Evolutionary conservation across 2,113 vertebrate genomes (phyloP).

Genomic region (Mus pahari): DNA sequence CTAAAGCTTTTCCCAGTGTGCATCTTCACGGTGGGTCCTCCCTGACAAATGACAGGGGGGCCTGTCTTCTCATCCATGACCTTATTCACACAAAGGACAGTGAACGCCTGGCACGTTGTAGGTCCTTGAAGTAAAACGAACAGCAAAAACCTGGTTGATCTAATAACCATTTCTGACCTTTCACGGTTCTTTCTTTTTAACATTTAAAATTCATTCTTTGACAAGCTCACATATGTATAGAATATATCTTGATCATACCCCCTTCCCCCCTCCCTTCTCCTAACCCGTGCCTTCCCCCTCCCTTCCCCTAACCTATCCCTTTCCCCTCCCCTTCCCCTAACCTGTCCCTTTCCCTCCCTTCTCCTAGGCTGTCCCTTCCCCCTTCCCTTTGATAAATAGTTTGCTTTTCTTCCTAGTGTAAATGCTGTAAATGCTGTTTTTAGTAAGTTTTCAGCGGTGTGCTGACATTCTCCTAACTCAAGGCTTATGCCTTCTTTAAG

Average conservation of each 20-base stretch:
- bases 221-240: no score
- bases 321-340: not conserved
- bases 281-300: not conserved
- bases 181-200: conserved; percentile 16
- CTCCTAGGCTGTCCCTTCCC: not conserved
- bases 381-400: not conserved
- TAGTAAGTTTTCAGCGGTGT: not conserved
- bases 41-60: not conserved
- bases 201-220: not conserved
- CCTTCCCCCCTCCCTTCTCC: not conserved
- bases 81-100: not conserved
- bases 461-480: not conserved
- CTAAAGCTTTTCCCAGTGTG: not conserved
- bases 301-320: not conserved
- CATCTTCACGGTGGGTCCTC: not conserved
- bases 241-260: no score
- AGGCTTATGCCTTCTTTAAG: not conserved
- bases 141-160: not conserved
- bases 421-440: not conserved
- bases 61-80: not conserved
- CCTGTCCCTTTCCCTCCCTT: not conserved
- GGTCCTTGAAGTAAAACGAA: not conserved
- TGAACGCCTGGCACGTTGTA: not conserved
- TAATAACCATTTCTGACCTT: not conserved
- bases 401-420: not conserved